These are phyloP conservation scores for Sebastes taczanowskii DNA, from an alignment of 2,797 vertebrate genomes.

Conservation along the genomic window DNA sequence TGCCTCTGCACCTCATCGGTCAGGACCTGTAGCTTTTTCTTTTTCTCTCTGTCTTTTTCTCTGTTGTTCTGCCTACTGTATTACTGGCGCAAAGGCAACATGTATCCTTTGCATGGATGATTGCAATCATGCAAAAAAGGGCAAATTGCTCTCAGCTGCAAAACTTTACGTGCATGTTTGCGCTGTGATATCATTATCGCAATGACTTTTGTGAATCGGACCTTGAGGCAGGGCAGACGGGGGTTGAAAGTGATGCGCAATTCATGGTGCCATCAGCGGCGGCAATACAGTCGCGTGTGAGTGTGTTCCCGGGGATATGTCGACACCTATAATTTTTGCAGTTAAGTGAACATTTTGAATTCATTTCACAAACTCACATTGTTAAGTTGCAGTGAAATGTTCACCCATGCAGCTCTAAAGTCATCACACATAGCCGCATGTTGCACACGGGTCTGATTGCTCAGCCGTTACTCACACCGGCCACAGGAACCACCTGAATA, in stretches of 20 bases:
- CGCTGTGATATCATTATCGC: background rate
- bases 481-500: background rate
- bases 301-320: background rate
- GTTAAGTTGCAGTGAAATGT: background rate
- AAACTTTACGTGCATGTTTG: background rate
- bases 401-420: slow-evolving; percentile 5
- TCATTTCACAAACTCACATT: slow-evolving; percentile 3
- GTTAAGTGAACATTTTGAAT: slow-evolving; percentile 6
- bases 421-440: slow-evolving; percentile 3
- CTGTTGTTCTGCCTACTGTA: background rate
- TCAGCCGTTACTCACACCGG: background rate
- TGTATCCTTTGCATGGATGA: background rate
- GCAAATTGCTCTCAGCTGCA: background rate
- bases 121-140: background rate
- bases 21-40: background rate
- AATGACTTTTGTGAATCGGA: background rate
- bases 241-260: background rate
- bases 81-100: background rate
- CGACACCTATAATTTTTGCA: background rate
- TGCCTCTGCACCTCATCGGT: background rate
- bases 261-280: background rate
- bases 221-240: background rate
- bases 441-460: background rate
- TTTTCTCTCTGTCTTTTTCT: no score
- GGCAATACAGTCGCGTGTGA: no score